Percentiles rank a stretch among this genome's conserved stretches.
Conservation (phyloP, 2,113 vertebrate species). For the Pluvianellus socialis region DNA sequence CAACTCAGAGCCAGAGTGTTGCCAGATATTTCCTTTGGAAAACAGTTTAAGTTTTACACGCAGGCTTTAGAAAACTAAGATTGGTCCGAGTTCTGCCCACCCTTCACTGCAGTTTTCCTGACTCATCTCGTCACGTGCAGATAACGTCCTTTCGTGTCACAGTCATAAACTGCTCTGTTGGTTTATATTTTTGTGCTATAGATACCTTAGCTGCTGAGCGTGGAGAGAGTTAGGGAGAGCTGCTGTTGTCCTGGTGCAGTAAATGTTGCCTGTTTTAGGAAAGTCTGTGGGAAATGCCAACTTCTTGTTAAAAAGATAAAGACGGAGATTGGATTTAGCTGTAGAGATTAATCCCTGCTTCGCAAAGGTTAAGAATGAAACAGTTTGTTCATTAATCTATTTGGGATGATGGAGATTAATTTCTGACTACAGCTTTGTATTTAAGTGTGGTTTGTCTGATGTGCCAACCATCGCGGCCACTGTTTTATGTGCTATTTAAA, state of each 20-base stretch:
- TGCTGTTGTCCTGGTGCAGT: not conserved
- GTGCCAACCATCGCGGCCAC: rapidly evolving
- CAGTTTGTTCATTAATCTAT: not conserved
- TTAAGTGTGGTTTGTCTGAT: not conserved
- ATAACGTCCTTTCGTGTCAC: not conserved
- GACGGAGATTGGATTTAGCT: not conserved
- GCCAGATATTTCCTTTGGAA: not conserved
- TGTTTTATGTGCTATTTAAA: not conserved
- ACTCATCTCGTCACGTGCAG: not conserved
- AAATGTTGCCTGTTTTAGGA: not conserved
- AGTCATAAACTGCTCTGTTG: not conserved
- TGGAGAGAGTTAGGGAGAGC: not conserved
- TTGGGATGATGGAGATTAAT: not conserved
- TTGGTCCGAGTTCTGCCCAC: not conserved
- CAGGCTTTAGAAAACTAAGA: not conserved
- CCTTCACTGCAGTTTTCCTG: not conserved
- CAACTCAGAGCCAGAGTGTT: not conserved
- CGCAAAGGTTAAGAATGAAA: not conserved
- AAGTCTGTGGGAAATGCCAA: not conserved
- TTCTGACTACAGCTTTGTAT: not conserved
- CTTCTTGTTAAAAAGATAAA: not conserved
- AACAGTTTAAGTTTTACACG: not conserved
- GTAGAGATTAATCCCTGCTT: not conserved
- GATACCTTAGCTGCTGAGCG: not conserved
- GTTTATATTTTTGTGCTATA: not conserved